These are phyloP conservation scores for Caenorhabditis afra DNA, from an alignment of 2,888 invertebrate species.

Conservation along the genomic window DNA sequence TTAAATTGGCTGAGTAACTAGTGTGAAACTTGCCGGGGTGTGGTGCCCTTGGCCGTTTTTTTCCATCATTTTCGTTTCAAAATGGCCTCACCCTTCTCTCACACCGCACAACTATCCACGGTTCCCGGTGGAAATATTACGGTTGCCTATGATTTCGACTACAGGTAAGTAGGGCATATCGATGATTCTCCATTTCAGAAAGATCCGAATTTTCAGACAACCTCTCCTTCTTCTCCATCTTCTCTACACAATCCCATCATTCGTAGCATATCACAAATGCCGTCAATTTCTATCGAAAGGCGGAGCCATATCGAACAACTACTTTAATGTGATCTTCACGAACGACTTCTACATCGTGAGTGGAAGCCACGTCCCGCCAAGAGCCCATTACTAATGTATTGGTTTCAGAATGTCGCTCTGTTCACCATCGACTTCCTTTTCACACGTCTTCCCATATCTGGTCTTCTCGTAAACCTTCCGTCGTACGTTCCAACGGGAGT, in stretches of 20 bases:
- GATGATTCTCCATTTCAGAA: too few relatives aligned
- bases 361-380: too few relatives aligned
- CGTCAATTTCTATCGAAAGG: constrained; percentile 19
- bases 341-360: constrained; percentile 53
- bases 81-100: constrained; percentile 10
- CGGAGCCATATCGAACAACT: constrained; percentile 8
- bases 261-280: constrained; percentile 43
- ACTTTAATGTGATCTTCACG: constrained; percentile 37
- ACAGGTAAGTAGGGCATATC: constrained; percentile 4
- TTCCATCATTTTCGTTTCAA: not conserved
- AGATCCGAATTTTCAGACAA: constrained; percentile 30
- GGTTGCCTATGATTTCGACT: constrained; percentile 28
- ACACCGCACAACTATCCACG: not conserved
- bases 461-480: constrained; percentile 32
- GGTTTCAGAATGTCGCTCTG: constrained; percentile 40
- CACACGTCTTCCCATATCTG: constrained; percentile 47
- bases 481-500: constrained; percentile 25
- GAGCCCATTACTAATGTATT: not conserved
- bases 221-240: constrained; percentile 35
- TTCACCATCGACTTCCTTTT: constrained; percentile 43
- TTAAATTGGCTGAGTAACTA: not conserved
- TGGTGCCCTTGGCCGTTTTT: not conserved
- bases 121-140: not conserved
- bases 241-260: constrained; percentile 40
- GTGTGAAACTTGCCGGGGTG: not conserved